Base-by-base conservation (phyloP, 1,140 invertebrate species). In the Tetragonula clypearis region DNA sequence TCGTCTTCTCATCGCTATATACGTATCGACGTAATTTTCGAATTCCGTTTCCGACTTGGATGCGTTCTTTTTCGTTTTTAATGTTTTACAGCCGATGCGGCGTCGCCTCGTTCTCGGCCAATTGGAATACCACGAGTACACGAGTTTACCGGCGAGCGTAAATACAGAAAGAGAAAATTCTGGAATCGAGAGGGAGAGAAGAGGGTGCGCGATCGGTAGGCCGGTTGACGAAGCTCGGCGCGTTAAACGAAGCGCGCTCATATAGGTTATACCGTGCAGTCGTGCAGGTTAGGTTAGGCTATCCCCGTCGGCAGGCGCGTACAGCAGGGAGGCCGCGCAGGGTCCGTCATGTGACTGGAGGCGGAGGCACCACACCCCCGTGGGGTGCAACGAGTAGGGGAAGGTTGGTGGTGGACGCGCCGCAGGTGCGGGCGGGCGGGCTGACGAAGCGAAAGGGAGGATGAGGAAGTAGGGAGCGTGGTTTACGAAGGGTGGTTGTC, bases 341-440 rank as follows among this genome's bases (percentile, higher is more conserved):
- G 76, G 79, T 90, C 86, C 90, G 92, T 93, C 91, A 88, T 90
- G 92, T 91, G 90, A 93, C 93, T 94, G 91, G 93, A 94, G 93
- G 93, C 93, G 93, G 89, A 90, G 88, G 92, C 93, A 94, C 93
- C 93, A 93, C 92, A 94, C 93, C 92, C 92, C 92, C 92, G 91
- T 87, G 83, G 91, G 92, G 91, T 85, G 75, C 84, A 87, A 79
- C 76, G 76, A 84, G 82, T 35, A 65, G 77, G 78, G 87, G 78
- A 82, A 85, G 60, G 72, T 55, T 41, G 89, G 84, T 69, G 89
- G 81, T 90, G 87, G 89, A 87, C 84, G 89, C 79, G 82, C 78
- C 88, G 88, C 79, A 53, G 89, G 86, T 73, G 83, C 87, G 80
- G 87, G 87, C 83, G 35, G 72, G 77, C 66, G 82, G 82, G 86